phyloP scores from a whole-genome alignment of 2,113 vertebrate species.

The Cyprichromis sp. region DNA sequence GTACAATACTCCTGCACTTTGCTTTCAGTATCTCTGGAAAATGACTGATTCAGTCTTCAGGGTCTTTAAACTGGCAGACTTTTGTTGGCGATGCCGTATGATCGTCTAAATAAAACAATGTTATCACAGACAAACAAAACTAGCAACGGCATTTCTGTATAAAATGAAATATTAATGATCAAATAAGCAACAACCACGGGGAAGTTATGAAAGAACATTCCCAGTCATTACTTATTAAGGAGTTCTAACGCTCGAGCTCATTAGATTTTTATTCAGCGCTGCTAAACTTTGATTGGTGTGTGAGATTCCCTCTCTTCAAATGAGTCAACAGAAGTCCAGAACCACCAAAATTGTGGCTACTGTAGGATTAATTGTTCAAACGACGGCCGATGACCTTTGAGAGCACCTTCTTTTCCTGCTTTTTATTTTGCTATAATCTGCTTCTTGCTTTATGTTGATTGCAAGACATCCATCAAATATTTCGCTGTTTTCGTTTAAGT shows the following conservation, averaged over 20 bases:
- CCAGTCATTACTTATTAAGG: background rate
- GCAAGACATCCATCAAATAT: background rate
- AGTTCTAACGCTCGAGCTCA: background rate
- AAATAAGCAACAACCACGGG: background rate
- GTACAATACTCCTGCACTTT: background rate
- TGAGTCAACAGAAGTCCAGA: background rate
- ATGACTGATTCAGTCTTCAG: background rate
- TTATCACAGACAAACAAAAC: background rate
- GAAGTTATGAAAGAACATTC: background rate
- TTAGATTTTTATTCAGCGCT: background rate
- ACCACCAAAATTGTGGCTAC: background rate
- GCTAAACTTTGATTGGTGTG: background rate
- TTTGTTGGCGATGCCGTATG: background rate
- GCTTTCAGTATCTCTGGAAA: background rate
- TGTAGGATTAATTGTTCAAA: background rate
- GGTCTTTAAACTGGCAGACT: background rate
- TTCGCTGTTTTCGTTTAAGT: background rate
- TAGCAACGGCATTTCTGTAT: background rate
- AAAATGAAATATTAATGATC: background rate
- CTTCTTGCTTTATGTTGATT: background rate
- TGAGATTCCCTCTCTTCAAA: background rate
- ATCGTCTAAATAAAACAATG: background rate
- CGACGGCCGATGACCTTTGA: fast-evolving
- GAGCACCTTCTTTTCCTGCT: background rate
- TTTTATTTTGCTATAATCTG: background rate